Evolutionary conservation across 2,113 vertebrate genomes (phyloP).

Genomic region (Catharus fuscescens): DNA sequence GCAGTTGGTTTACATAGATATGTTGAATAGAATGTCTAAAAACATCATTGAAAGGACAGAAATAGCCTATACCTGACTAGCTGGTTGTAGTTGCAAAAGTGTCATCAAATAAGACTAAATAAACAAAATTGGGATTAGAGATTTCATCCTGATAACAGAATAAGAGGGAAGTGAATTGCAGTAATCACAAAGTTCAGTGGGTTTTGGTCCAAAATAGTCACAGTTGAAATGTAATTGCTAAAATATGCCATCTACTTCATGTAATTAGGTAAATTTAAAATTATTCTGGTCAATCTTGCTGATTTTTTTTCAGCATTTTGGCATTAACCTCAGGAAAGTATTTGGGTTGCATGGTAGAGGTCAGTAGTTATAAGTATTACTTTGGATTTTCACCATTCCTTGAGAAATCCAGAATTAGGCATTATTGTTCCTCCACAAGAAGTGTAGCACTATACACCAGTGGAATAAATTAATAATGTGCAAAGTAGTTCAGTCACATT

Average conservation of each 20-base stretch:
- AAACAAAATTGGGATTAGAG: background rate
- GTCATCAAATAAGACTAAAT: background rate
- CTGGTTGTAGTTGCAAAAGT: background rate
- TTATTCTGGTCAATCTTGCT: background rate
- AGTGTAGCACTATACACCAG: background rate
- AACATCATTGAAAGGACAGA: background rate
- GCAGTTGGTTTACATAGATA: background rate
- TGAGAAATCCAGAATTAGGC: background rate
- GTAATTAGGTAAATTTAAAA: background rate
- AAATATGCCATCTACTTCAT: background rate
- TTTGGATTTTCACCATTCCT: background rate
- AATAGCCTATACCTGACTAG: background rate
- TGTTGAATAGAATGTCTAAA: background rate
- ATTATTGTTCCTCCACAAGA: background rate
- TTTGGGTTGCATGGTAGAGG: background rate
- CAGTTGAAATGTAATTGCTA: background rate
- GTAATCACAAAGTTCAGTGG: background rate
- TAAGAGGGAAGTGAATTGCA: background rate
- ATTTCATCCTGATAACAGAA: background rate
- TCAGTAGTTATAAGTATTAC: background rate
- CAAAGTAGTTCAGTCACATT: background rate
- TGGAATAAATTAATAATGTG: background rate
- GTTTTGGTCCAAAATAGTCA: background rate
- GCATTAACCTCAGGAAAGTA: background rate
- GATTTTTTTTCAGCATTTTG: background rate